Evolutionary conservation across 2,113 vertebrate species (phyloP), one percentile per base, ranked within the genome.

Genomic region (Cryptomyrus ogoouensis): DNA sequence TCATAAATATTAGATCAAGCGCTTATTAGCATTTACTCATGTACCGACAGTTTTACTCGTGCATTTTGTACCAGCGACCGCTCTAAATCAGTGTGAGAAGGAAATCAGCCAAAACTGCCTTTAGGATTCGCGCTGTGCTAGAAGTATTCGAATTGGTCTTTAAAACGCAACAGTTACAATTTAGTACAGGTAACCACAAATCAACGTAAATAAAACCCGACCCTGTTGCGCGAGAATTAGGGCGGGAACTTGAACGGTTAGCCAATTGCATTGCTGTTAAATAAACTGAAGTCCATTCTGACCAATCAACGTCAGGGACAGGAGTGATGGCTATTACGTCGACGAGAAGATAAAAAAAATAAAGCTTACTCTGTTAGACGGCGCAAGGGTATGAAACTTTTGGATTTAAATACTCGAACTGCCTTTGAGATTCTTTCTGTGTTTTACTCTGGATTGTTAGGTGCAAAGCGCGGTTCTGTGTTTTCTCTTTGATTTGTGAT

Each of bases 401-500:
- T 31, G 17, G 19, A 21, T 89, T 89, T 89, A 83, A 83, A 88
- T 47, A 77, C 46, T 46, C 27, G 42, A 88, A 74, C 27, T 74
- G 27, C 27, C 62, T 62, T 47, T 74, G 5, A 49, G 8, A 47
- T 49, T 49, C 24, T 13, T 21, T 12, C 24, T 21, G 19, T 31
- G 24, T 53, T 53, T 52, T 6, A 3, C 10, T 53, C 7, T 27
- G 10, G 46, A 35, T 52, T 87, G 49, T 27, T 53, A 31, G 3
- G 24, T 13, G 47, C 27, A 19, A 31, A 9, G 3, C n/a, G 49
- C 27, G 10, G 85, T 31, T 17, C 13, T 31, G 12, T 24, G 12
- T 21, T 47, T 84, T 44, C 8, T 21, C 83, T 24, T 84, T 47
- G 39, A 17, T 84, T 47, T 47, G 83, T 17, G 44, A n/a, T 21